These are phyloP conservation scores for Mycalesis mineus DNA, from an alignment of 2,888 invertebrate genomes.

Conservation along the genomic window DNA sequence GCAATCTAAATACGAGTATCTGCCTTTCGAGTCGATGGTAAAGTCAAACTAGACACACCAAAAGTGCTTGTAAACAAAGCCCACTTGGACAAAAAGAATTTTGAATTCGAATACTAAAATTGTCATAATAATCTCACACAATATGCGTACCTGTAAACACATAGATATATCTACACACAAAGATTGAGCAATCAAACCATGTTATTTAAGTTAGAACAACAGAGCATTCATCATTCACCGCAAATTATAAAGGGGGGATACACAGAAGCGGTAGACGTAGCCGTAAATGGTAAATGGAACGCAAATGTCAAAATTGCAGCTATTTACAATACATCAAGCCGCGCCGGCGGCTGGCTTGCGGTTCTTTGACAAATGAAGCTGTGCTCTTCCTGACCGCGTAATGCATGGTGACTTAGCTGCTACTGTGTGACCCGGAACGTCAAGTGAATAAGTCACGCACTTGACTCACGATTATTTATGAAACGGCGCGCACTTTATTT, in stretches of 20 bases:
- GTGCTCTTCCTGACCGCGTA: slow-evolving; percentile 40
- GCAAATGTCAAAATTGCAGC: slow-evolving; percentile 61
- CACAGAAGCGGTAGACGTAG: slow-evolving; percentile 47
- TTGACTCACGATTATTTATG: slow-evolving; percentile 12
- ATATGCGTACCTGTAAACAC: background rate
- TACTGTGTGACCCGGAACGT: slow-evolving; percentile 44
- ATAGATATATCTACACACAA: background rate
- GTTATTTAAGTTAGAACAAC: slow-evolving; percentile 32
- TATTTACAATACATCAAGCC: slow-evolving; percentile 57
- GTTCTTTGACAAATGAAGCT: slow-evolving; percentile 70
- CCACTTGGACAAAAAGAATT: too few relatives aligned
- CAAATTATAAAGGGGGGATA: slow-evolving; percentile 50
- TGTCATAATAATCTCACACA: background rate
- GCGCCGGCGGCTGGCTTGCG: slow-evolving; percentile 49
- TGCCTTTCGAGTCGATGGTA: too few relatives aligned
- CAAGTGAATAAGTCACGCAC: slow-evolving; percentile 29
- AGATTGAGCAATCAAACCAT: slow-evolving; percentile 9
- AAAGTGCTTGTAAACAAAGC: too few relatives aligned
- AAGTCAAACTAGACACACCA: too few relatives aligned
- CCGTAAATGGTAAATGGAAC: slow-evolving; percentile 47
- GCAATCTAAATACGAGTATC: too few relatives aligned
- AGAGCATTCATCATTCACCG: slow-evolving; percentile 48
- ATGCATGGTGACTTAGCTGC: slow-evolving; percentile 37
- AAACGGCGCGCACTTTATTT: slow-evolving; percentile 1
- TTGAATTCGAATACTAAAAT: too few relatives aligned